Evolutionary conservation across 1,140 invertebrate genomes (phyloP), one percentile per base, ranked within the genome.

Genomic region (Latrodectus geometricus): DNA sequence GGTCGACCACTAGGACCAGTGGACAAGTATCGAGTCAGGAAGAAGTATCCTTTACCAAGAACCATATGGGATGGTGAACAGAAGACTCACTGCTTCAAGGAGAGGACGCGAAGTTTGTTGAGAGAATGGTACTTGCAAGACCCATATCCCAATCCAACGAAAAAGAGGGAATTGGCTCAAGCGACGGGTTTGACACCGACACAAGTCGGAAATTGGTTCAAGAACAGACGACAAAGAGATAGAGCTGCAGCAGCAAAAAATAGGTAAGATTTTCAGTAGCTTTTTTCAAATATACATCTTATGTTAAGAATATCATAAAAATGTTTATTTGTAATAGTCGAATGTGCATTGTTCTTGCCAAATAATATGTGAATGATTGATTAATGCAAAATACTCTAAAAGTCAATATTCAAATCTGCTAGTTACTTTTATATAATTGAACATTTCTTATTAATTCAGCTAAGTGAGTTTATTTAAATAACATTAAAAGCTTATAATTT

Each of bases 11-110:
- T 99, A 3, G 99, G 99, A 0, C 98, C 99, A 0, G 99, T 99
- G 2, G 99, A 99, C 92, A 99, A 99, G 91, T 99, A 99, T 92
- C 93, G 99, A n/a, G 98, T 99, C 8, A 89, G 93, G 0, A 99
- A 99, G 95, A 99, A 99, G 95, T 99, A 98, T 90, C 99, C 99
- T 0, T 91, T 99, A 89, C 99, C 99, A 49, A 92, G 97, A 72
- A 99, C 98, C 3, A 99, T 99, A 88, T 99, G 98, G 98, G 98
- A 99, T 92, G 99, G 99, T n/a, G 99, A 99, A 90, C 98, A 99
- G 92, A 99, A 99, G 93, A 99, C 98, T n/a, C 99, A 99, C 92
- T 99, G 98, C 91, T 99, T 99, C 92, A 99, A 99, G 92, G 99
- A 99, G 92, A 92, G 98, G 61, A 99, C 98, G 88, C 92, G 99